phyloP scores from a whole-genome alignment of 2,888 invertebrate species.

The Polydrusus tereticollis region DNA sequence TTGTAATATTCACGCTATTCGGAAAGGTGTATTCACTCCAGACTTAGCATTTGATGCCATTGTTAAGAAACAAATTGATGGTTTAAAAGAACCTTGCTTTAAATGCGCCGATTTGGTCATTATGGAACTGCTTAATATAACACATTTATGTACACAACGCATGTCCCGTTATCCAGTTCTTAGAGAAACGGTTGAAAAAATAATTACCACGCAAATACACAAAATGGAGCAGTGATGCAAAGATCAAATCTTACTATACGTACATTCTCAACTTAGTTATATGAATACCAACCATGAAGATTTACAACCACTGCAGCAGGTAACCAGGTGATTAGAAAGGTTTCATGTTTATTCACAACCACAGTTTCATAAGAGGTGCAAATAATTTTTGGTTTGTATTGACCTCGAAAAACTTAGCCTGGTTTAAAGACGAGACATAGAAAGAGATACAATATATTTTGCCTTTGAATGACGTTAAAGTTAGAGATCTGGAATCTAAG shows the following conservation, averaged over 20 bases:
- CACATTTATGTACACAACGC: conserved; percentile 94
- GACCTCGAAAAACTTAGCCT: conserved; percentile 95
- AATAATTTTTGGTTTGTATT: conserved; percentile 98
- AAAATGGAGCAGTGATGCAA: conserved; percentile 96
- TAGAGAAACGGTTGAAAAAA: conserved; percentile 97
- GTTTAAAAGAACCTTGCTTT: conserved; percentile 96
- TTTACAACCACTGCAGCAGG: conserved; percentile 89
- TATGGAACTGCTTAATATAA: conserved; percentile 94
- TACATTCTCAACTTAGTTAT: conserved; percentile 97
- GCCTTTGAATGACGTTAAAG: conserved; percentile 94
- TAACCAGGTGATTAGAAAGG: conserved; percentile 98
- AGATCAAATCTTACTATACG: conserved; percentile 91
- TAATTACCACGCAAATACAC: conserved; percentile 93
- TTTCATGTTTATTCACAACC: conserved; percentile 98
- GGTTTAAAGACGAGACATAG: conserved; percentile 95
- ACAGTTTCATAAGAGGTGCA: conserved; percentile 99
- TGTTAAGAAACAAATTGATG: conserved; percentile 97
- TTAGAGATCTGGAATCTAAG: conserved; percentile 96
- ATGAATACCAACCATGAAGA: conserved; percentile 99
- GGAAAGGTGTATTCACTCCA: conserved; percentile 96
- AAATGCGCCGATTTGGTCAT: conserved; percentile 99
- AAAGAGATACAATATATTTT: conserved; percentile 99
- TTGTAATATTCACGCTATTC: conserved; percentile 97
- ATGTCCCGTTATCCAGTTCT: conserved; percentile 97
- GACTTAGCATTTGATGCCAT: conserved; percentile 99